phyloP scores from a whole-genome alignment of 2,113 vertebrate genomes.

The Petroica traversi region DNA sequence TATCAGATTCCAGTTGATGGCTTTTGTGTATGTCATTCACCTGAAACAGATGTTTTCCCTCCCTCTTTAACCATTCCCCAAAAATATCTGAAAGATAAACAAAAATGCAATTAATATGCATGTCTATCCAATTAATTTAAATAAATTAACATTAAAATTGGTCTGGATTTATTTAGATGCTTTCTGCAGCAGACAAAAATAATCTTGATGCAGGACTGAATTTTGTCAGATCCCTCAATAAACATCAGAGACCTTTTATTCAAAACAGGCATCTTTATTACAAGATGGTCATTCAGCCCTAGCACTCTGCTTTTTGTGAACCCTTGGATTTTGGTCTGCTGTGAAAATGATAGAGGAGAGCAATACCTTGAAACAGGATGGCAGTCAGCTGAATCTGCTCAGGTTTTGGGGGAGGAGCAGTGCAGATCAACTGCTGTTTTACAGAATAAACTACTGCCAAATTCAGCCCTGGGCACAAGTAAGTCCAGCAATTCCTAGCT shows the following conservation, averaged over 20 bases:
- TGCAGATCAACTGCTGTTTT: background rate
- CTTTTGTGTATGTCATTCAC: background rate
- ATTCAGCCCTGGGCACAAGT: background rate
- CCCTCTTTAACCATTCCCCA: background rate
- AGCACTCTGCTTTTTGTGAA: background rate
- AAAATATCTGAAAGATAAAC: background rate
- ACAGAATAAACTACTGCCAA: background rate
- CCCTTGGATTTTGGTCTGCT: background rate
- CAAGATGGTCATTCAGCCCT: background rate
- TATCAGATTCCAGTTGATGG: background rate
- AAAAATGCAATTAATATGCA: constrained; percentile 4
- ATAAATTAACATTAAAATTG: constrained; percentile 26
- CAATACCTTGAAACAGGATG: background rate
- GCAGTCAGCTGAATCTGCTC: background rate
- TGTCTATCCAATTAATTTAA: constrained; percentile 15
- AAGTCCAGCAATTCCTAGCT: background rate
- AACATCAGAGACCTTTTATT: background rate
- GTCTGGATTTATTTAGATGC: background rate
- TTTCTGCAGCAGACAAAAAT: background rate
- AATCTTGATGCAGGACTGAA: background rate
- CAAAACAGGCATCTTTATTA: background rate
- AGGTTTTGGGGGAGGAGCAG: background rate
- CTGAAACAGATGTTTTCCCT: constrained; percentile 23
- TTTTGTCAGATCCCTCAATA: background rate
- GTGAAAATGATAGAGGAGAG: background rate